phyloP scores from a whole-genome alignment of 2,113 vertebrate species.

The Heterotis niloticus region DNA sequence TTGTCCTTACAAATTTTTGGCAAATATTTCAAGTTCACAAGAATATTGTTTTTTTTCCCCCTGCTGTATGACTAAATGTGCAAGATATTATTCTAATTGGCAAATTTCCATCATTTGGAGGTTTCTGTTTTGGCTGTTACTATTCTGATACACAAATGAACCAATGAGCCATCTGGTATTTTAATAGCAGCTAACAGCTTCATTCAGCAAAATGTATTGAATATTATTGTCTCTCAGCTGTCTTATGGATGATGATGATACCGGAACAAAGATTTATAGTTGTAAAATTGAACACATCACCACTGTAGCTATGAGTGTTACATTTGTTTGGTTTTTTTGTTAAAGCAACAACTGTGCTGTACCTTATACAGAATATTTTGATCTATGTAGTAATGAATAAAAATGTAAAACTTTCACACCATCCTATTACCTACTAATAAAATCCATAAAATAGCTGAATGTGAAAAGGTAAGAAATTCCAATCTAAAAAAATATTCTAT shows the following conservation, averaged over 20 bases:
- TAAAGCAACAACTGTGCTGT: neutral
- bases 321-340: neutral
- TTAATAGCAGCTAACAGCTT: neutral
- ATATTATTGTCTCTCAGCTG: neutral
- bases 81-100: slow-evolving; percentile 14
- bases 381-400: neutral
- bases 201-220: slow-evolving; percentile 5
- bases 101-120: slow-evolving; percentile 3
- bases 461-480: neutral
- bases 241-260: neutral
- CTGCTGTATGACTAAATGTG: neutral
- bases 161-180: slow-evolving; percentile 17
- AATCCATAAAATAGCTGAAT: neutral
- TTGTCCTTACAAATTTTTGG: slow-evolving; percentile 7
- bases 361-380: neutral
- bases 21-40: slow-evolving; percentile 3
- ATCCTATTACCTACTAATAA: neutral
- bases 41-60: neutral
- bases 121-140: slow-evolving; percentile 12
- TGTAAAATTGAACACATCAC: neutral
- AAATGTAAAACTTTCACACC: too few relatives aligned
- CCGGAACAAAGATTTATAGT: neutral
- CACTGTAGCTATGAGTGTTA: neutral
- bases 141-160: slow-evolving; percentile 8
- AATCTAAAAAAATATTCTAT: neutral